Evolutionary conservation across 1,140 invertebrate genomes (phyloP).

Genomic region (Piezodorus guildinii): DNA sequence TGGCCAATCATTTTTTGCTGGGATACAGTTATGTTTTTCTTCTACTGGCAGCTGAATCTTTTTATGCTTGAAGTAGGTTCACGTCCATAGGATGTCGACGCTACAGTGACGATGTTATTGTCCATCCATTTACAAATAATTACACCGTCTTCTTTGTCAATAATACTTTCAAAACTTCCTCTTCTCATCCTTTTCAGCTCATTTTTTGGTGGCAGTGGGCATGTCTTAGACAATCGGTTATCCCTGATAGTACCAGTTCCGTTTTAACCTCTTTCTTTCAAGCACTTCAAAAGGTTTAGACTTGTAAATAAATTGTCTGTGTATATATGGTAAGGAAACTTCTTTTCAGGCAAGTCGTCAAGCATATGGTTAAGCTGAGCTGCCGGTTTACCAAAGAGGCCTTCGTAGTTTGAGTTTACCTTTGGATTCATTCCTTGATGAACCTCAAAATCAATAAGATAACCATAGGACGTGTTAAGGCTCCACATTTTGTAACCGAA

Average conservation of each 20-base stretch:
- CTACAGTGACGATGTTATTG: not conserved
- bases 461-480: constrained; percentile 19
- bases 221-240: not conserved
- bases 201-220: not conserved
- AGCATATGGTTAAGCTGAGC: not conserved
- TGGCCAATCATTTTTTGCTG: not conserved
- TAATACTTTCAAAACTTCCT: not conserved
- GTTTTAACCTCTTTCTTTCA: not conserved
- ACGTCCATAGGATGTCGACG: not conserved
- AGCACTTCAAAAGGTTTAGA: not conserved
- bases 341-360: not conserved
- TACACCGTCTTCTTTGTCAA: not conserved
- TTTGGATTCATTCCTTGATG: constrained; percentile 21
- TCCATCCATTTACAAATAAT: not conserved
- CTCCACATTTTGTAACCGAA: constrained; percentile 25
- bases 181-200: too few relatives aligned
- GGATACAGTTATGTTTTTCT: not conserved
- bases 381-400: not conserved
- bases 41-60: not conserved
- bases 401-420: not conserved
- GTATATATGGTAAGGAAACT: not conserved
- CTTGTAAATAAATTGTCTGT: not conserved
- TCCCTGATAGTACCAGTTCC: not conserved
- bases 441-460: constrained; percentile 23
- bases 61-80: not conserved